Evolutionary conservation across 2,797 vertebrate genomes (phyloP).

Genomic region (Lithobates pipiens): DNA sequence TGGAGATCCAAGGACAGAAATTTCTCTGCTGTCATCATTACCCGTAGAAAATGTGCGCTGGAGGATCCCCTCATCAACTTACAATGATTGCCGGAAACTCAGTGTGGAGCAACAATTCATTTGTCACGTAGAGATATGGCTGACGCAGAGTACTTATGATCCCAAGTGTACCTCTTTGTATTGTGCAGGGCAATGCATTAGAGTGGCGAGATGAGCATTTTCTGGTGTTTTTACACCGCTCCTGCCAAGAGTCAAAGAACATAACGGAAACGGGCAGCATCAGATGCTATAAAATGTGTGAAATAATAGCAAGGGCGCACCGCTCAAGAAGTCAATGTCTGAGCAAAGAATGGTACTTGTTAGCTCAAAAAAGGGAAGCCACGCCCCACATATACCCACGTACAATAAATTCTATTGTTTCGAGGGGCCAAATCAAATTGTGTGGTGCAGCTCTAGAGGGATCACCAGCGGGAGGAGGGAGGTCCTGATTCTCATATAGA

Average conservation of each 20-base stretch:
- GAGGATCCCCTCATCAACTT: conserved; percentile 1
- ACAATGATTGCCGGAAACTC: conserved; percentile 14
- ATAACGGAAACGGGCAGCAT: neutral
- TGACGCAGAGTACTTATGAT: neutral
- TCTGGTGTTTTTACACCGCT: neutral
- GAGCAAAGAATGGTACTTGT: no score
- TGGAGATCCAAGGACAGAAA: conserved; percentile 8
- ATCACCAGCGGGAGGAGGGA: no score
- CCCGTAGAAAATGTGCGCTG: neutral
- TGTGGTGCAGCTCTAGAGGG: no score
- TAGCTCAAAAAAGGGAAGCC: no score
- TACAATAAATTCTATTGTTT: no score
- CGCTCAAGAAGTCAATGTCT: no score
- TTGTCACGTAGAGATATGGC: conserved; percentile 21
- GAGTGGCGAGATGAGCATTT: neutral
- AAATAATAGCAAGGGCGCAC: no score
- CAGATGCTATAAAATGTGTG: neutral
- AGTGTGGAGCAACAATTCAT: conserved; percentile 15
- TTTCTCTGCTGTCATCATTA: conserved; percentile 15
- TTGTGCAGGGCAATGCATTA: conserved; percentile 23
- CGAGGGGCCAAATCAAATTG: no score
- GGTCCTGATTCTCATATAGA: no score
- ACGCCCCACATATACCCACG: no score
- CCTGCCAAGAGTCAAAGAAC: neutral
- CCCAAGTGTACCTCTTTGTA: conserved; percentile 12